Base-by-base conservation (phyloP, 1,140 invertebrate genomes). In the Sarcophaga peregrina region DNA sequence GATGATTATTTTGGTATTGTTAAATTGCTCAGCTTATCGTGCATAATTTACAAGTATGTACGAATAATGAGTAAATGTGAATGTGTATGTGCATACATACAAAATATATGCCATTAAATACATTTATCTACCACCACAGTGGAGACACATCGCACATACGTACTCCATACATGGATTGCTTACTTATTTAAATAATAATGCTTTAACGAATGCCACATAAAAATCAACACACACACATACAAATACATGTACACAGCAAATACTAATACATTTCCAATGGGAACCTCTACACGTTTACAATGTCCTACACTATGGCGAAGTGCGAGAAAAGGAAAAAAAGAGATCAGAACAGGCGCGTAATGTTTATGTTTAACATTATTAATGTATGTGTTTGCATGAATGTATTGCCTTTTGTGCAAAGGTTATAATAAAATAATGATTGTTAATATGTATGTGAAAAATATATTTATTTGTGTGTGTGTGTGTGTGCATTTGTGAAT, bases 351-450 rank as follows among this genome's bases (percentile, higher is more conserved):
- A 25, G 68, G 54, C 11, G 62, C 78, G 10, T 75, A 73, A 82
- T 82, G n/a, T 48, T 81, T 13, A 52, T 78, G 82, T 54, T 76
- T 58, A 72, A 58, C 74, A 54, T 46, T n/a, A 13, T 54, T 13
- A 83, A 37, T 50, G 45, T 45, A n/a, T 13, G 82, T 81, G 76
- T 54, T 9, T 52, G 25, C 3, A 45, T 9, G 25, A 13, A 58
- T 46, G 20, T 62, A 58, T 11, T 13, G n/a, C 11, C n/a, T 8
- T 50, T 46, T 78, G 46, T 58, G 52, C 17, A 37, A 25, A 25
- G 46, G 20, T 75, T 48, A 50, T 45, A 45, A 25, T 73, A 82
- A 82, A 82, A 82, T 20, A 73, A 20, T 82, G 54, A 81, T 82
- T 82, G 73, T 82, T 48, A n/a, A 37, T 58, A 58, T 58, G 13